Base-by-base conservation (phyloP, 2,888 invertebrate genomes). In the Agriopis aurantiaria region DNA sequence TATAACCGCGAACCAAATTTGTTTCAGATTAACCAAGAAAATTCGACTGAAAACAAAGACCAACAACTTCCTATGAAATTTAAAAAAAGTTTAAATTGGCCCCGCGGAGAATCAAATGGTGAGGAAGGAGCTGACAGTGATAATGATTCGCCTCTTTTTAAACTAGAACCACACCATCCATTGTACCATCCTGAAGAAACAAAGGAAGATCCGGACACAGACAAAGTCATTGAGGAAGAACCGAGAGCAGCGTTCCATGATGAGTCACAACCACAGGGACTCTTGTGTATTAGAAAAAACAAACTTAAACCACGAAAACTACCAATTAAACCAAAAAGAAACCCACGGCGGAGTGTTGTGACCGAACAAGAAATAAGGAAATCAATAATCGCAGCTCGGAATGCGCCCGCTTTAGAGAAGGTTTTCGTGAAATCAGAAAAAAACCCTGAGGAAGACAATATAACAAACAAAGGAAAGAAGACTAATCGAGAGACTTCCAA, bases 51-150 rank as follows among this genome's bases (percentile, higher is more conserved):
- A 23, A 11, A 10, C 46, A 46, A 23, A 8, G 12, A 46, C 11
- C 40, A 41, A 40, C 14, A 56, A n/a, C 14, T 61, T 10, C 17
- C 41, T 3, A 2, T 7, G 51, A 14, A 61, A n/a, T 51, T 61
- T 17, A 61, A 51, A 41, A 51, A 51, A 11, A 61, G 61, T 14
- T 41, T 61, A 14, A 51, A n/a, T n/a, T n/a, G n/a, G n/a, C n/a
- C n/a, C n/a, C n/a, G n/a, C n/a, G n/a, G n/a, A 51, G 12, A 9
- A 10, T 9, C 51, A n/a, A n/a, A n/a, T 40, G 51, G 51, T 40
- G 41, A 40, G 14, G 5, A 10, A n/a, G 49, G 43, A 17, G 11
- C 57, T 3, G 43, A 40, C 7, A 7, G 12, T 7, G 53, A 56
- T 10, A 14, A 14, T 10, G 56, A 56, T 14, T 10, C 55, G 9